Base-by-base conservation (phyloP, 2,888 invertebrate genomes). In the Pseudococcus jackbeardsleyi region DNA sequence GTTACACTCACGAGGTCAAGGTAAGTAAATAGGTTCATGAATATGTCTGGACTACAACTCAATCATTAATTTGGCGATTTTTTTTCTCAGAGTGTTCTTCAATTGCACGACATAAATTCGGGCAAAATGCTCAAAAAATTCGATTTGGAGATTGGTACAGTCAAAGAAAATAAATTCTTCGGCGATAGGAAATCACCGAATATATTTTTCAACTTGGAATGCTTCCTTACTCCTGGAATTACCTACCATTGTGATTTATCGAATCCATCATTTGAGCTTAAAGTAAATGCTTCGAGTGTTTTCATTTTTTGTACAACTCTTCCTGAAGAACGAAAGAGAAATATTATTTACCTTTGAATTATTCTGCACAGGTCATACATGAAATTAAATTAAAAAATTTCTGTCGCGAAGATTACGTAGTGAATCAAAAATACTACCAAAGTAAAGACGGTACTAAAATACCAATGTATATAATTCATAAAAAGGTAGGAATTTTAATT, bases 1-100 rank as follows among this genome's bases (percentile, higher is more conserved):
- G 96, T 91, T 99, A 98, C 91, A 94, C 98, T 89, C 94, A 96
- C 91, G 98, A 99, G 93, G 99, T 99, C 12, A 98, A 98, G 94
- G 98, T 90, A 88, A 19, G n/a, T 59, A 17, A 4, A 50, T n/a
- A n/a, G n/a, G n/a, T n/a, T n/a, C n/a, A n/a, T n/a, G n/a, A n/a
- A n/a, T n/a, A n/a, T n/a, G n/a, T n/a, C n/a, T n/a, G n/a, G n/a
- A n/a, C n/a, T n/a, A n/a, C n/a, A n/a, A 33, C 3, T 33, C 26
- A 33, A 33, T 33, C 26, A 33, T 33, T 2, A 33, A 33, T 33
- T 33, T 33, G 1, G 26, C 26, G 3, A n/a, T n/a, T 33, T 33
- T 33, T 33, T 33, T 33, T 33, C 26, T 33, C 88, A 95, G 95
- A 96, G 92, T 91, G 94, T 95, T 5, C 93, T 99, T 84, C 95